Conservation (phyloP, 2,113 vertebrate species). For the Sardina pilchardus region DNA sequence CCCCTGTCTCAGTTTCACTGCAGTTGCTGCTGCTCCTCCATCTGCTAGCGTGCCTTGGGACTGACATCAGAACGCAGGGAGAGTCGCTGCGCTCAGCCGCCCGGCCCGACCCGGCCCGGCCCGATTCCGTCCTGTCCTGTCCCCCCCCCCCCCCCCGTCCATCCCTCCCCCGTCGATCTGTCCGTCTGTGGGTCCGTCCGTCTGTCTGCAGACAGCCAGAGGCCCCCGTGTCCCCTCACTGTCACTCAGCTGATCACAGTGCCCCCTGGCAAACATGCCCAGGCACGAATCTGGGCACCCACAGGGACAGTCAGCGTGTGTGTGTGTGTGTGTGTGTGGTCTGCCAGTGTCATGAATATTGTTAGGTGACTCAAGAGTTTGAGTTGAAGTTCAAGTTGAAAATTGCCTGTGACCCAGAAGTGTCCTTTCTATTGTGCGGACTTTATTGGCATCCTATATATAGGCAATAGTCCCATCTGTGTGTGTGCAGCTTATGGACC, state of each 20-base stretch:
- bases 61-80: slow-evolving; percentile 66
- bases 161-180: slow-evolving; percentile 15
- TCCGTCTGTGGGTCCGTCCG: slow-evolving; percentile 34
- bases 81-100: background rate
- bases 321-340: slow-evolving; percentile 4
- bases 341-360: background rate
- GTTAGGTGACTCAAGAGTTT: too few relatives aligned
- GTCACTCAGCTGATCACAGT: background rate
- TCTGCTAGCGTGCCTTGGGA: slow-evolving; percentile 69
- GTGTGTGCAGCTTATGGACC: too few relatives aligned
- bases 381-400: too few relatives aligned
- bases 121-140: background rate
- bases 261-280: background rate
- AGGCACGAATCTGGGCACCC: background rate
- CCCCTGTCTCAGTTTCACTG: slow-evolving; percentile 64
- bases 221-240: background rate
- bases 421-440: too few relatives aligned
- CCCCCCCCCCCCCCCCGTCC: background rate
- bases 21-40: slow-evolving; percentile 73
- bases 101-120: background rate
- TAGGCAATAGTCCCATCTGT: too few relatives aligned
- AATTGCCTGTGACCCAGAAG: too few relatives aligned
- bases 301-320: background rate
- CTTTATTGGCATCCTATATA: too few relatives aligned
- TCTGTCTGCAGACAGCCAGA: slow-evolving; percentile 3